phyloP scores from a whole-genome alignment of 1,140 invertebrate genomes.

The Schlechtendalia chinensis region DNA sequence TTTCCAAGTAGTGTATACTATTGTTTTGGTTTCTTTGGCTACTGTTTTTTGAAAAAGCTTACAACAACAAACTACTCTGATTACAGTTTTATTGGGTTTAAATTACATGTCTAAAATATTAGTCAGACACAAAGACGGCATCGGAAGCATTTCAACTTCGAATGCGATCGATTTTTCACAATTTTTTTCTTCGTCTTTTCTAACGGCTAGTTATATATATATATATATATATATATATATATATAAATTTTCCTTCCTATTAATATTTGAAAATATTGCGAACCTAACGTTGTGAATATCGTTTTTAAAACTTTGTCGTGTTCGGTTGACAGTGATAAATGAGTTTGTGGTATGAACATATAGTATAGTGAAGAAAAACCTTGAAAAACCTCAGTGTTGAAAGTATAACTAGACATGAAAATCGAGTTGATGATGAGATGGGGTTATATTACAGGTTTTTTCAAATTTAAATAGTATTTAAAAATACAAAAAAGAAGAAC shows the following conservation, averaged over 20 bases:
- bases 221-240: conserved; percentile 1
- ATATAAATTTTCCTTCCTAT: conserved; percentile 26
- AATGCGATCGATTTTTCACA: not conserved
- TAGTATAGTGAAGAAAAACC: conserved; percentile 26
- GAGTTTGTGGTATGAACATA: conserved; percentile 11
- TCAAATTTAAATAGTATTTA: not conserved
- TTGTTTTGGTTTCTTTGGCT: conserved; percentile 14
- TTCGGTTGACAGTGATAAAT: conserved; percentile 44
- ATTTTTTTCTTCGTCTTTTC: not conserved
- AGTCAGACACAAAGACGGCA: not conserved
- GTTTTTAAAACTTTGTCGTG: conserved; percentile 45
- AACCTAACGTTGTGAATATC: conserved; percentile 36
- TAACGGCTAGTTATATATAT: conserved; percentile 1
- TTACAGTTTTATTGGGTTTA: conserved; percentile 28
- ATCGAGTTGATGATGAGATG: conserved; percentile 27
- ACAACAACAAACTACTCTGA: conserved; percentile 18
- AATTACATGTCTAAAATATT: conserved; percentile 1
- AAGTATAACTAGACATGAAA: conserved; percentile 26
- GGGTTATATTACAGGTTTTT: not conserved
- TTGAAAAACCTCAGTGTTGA: not conserved
- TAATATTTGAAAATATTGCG: conserved; percentile 42
- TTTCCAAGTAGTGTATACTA: not conserved
- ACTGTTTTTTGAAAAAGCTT: conserved; percentile 5
- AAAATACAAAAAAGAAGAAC: not conserved
- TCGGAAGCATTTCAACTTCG: not conserved